Conservation (phyloP, 92 coral and sea anemone species). For the Desmophyllum pertusum region DNA sequence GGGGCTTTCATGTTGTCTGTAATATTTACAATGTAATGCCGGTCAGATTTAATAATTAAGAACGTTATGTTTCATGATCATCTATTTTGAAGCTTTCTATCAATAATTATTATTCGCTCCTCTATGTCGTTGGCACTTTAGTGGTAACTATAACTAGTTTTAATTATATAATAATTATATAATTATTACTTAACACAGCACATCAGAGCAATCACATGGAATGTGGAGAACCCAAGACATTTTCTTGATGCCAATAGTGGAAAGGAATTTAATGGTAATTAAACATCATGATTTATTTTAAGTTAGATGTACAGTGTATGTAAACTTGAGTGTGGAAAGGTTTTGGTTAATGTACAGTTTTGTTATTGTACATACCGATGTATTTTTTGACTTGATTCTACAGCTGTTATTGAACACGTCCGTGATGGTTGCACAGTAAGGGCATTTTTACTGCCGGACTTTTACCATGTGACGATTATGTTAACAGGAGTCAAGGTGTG, state of each 20-base stretch:
- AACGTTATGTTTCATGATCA: too few relatives aligned
- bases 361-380: neutral
- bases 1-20: too few relatives aligned
- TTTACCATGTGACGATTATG: conserved; percentile 92
- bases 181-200: conserved; percentile 51
- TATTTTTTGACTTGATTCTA: neutral
- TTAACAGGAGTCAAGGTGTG: conserved; percentile 92
- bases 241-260: conserved; percentile 88
- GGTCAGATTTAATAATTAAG: too few relatives aligned
- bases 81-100: too few relatives aligned
- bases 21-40: too few relatives aligned
- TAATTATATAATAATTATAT: neutral
- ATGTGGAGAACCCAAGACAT: conserved; percentile 85
- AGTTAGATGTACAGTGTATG: too few relatives aligned
- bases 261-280: conserved; percentile 88
- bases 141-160: too few relatives aligned
- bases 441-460: conserved; percentile 90
- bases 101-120: too few relatives aligned
- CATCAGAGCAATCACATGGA: conserved; percentile 88
- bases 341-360: too few relatives aligned
- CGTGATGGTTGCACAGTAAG: conserved; percentile 99
- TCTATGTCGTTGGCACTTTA: too few relatives aligned
- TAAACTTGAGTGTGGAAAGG: neutral
- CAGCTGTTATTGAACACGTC: conserved; percentile 98
- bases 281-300: neutral